Evolutionary conservation across 2,113 vertebrate species (phyloP), one percentile per base, ranked within the genome.

Genomic region (Barnardius zonarius): DNA sequence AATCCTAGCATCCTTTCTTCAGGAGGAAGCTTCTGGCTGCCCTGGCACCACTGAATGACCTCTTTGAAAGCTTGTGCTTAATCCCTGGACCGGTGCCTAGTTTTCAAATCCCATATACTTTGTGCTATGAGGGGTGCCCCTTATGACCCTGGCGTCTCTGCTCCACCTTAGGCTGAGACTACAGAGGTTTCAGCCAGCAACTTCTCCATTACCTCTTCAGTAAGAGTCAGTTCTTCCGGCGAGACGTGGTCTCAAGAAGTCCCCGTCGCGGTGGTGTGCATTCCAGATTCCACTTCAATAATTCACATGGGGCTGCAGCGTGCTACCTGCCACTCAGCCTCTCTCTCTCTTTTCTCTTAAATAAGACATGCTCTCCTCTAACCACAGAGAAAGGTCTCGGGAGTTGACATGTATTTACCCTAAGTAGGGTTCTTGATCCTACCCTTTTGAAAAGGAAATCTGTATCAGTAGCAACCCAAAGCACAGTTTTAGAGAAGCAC

Each of bases 271-370:
- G 84, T 0, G 95, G 97, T 97, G 89, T 97, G 85, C 86, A 96
- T 97, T 97, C 97, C 97, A 97, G 94, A 97, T 97, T 97, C 97
- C 97, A 97, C 95, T 97, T 97, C 95, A 97, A 97, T 97, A 95
- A 97, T 97, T 97, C 92, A 97, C 89, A 94, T 0, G 0, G 54
- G 82, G 87, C 93, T 96, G 88, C 75, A 86, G 92, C 5, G 3
- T 9, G 35, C 80, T 97, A 88, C 81, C 93, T 95, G 94, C 83
- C 79, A 69, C 84, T 92, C 92, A 94, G 91, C 69, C 68, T 87
- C 73, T 68, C 70, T 94, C 87, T 77, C 79, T 96, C 91, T 96
- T 90, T 84, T 88, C 94, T 86, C 93, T 96, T 96, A 96, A 96
- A 96, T 96, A 96, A 95, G 95, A 96, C 52, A 94, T 92, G 93